phyloP scores from a whole-genome alignment of 2,888 invertebrate species.

The Hofmannophila pseudospretella region DNA sequence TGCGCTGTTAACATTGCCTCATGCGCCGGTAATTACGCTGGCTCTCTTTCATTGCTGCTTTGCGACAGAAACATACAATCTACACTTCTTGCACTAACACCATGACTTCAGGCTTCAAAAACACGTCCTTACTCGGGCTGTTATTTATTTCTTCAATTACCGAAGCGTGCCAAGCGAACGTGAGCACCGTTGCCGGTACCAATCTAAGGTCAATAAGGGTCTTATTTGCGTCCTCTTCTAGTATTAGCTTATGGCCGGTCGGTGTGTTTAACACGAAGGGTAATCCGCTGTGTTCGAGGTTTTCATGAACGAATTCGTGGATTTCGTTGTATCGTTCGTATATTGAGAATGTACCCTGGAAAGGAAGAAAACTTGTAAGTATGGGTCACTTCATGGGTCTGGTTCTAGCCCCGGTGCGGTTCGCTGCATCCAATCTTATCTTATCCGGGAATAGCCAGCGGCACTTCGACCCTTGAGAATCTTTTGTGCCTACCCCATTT shows the following conservation, averaged over 20 bases:
- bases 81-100: slow-evolving; percentile 80
- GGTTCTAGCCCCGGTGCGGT: too few relatives aligned
- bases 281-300: slow-evolving; percentile 81
- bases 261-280: slow-evolving; percentile 85
- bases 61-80: too few relatives aligned
- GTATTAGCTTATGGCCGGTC: slow-evolving; percentile 80
- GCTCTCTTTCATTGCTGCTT: too few relatives aligned
- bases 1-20: too few relatives aligned
- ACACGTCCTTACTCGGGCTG: slow-evolving; percentile 77
- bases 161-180: slow-evolving; percentile 82
- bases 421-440: too few relatives aligned
- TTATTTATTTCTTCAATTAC: slow-evolving; percentile 69
- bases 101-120: slow-evolving; percentile 87
- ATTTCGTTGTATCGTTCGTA: slow-evolving; percentile 86
- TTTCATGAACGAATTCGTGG: slow-evolving; percentile 88
- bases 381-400: too few relatives aligned
- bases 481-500: too few relatives aligned
- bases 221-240: slow-evolving; percentile 82
- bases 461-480: too few relatives aligned
- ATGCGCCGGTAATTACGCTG: too few relatives aligned
- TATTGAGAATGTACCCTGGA: slow-evolving; percentile 93
- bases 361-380: too few relatives aligned
- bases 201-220: slow-evolving; percentile 87
- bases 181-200: slow-evolving; percentile 89
- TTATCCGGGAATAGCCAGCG: too few relatives aligned